phyloP scores from a whole-genome alignment of 2,113 vertebrate species.

The Pelecanoides urinatrix region DNA sequence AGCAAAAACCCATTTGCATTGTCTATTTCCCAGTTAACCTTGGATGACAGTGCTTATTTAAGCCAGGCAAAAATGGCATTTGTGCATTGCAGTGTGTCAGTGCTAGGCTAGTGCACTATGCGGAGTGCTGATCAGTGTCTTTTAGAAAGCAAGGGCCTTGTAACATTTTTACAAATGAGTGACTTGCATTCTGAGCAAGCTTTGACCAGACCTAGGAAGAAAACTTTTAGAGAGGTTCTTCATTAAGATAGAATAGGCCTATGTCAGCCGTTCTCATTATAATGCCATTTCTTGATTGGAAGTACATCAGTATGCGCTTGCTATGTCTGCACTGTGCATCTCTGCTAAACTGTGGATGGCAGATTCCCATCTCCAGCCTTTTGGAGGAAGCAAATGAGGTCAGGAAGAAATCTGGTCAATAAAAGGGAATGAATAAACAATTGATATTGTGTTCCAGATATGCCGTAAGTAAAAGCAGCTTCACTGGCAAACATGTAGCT shows the following conservation, averaged over 20 bases:
- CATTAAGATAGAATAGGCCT: neutral
- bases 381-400: neutral
- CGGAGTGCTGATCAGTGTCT: neutral
- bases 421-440: neutral
- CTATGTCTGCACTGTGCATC: neutral
- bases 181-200: neutral
- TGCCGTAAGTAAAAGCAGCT: neutral
- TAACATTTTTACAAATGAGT: neutral
- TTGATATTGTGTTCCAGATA: neutral
- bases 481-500: neutral
- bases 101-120: neutral
- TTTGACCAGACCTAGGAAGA: neutral
- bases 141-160: neutral
- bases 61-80: neutral
- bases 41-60: neutral
- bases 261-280: neutral
- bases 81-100: neutral
- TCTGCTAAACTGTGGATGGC: neutral
- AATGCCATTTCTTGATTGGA: neutral
- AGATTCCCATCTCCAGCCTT: conserved; percentile 13
- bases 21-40: neutral
- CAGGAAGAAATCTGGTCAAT: neutral
- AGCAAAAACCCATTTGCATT: neutral
- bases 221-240: neutral
- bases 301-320: neutral